A percentile compares a stretch with the other conserved stretches of the same genome.
These are phyloP conservation scores for Chascanopsetta lugubris DNA, from an alignment of 2,113 vertebrate species.

Conservation along the genomic window DNA sequence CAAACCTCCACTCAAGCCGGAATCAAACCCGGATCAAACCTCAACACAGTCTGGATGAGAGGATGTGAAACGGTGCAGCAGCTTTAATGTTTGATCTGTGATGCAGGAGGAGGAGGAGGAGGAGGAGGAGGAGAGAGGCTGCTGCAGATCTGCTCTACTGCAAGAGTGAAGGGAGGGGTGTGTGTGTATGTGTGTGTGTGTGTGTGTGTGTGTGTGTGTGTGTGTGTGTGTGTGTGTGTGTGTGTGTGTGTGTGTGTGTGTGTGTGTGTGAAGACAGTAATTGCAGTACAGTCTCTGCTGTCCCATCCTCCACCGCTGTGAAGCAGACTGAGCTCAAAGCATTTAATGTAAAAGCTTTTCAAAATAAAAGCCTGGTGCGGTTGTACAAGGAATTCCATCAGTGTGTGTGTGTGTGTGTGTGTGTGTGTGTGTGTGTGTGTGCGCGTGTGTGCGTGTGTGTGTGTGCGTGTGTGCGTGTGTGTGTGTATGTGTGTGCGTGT, in stretches of 20 bases:
- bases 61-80: not conserved
- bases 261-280: too few species aligned
- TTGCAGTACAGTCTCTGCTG: slow-evolving; percentile 2
- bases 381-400: not conserved
- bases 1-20: too few species aligned
- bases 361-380: slow-evolving; percentile 40
- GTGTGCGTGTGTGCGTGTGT: too few species aligned
- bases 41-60: not conserved
- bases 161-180: slow-evolving; percentile 41
- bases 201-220: slow-evolving; percentile 26
- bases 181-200: slow-evolving; percentile 5
- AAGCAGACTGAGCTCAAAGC: not conserved
- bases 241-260: slow-evolving; percentile 15
- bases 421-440: too few species aligned
- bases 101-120: slow-evolving; percentile 38
- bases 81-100: not conserved
- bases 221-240: slow-evolving; percentile 20
- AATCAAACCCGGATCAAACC: not conserved
- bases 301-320: slow-evolving; percentile 9
- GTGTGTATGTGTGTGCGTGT: too few species aligned
- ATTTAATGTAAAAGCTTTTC: not conserved
- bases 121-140: slow-evolving; percentile 26
- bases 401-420: too few species aligned
- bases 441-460: too few species aligned
- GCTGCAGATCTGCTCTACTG: slow-evolving; percentile 54